Conservation (phyloP, 2,113 vertebrate species). For the Mirza zaza region DNA sequence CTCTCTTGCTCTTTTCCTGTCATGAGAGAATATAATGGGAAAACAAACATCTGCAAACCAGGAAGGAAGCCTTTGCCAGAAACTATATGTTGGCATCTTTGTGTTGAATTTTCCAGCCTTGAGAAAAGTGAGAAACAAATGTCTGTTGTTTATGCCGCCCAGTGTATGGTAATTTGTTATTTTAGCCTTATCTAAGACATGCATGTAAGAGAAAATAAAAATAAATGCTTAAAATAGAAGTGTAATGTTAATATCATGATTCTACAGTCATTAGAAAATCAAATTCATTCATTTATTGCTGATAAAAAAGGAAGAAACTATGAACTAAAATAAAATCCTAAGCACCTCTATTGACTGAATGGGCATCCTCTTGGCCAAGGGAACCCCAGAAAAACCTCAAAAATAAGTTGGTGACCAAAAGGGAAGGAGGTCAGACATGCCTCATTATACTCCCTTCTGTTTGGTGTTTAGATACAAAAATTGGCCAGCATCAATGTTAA, state of each 20-base stretch:
- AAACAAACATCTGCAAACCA: neutral
- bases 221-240: neutral
- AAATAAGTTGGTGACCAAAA: too few relatives aligned
- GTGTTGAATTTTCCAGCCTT: neutral
- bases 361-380: too few relatives aligned
- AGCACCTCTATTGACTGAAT: too few relatives aligned
- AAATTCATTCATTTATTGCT: neutral
- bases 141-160: neutral
- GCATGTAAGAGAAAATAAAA: neutral
- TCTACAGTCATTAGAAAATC: neutral
- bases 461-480: too few relatives aligned
- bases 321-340: too few relatives aligned
- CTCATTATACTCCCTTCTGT: too few relatives aligned
- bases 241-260: neutral
- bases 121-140: neutral
- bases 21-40: neutral
- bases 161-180: neutral
- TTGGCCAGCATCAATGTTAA: too few relatives aligned
- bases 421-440: too few relatives aligned
- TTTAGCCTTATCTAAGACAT: neutral
- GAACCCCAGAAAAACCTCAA: too few relatives aligned
- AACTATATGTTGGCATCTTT: neutral
- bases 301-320: too few relatives aligned
- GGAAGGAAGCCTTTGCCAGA: neutral
- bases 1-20: neutral